phyloP scores from a whole-genome alignment of 2,888 invertebrate species.

The Erpobdella octoculata region DNA sequence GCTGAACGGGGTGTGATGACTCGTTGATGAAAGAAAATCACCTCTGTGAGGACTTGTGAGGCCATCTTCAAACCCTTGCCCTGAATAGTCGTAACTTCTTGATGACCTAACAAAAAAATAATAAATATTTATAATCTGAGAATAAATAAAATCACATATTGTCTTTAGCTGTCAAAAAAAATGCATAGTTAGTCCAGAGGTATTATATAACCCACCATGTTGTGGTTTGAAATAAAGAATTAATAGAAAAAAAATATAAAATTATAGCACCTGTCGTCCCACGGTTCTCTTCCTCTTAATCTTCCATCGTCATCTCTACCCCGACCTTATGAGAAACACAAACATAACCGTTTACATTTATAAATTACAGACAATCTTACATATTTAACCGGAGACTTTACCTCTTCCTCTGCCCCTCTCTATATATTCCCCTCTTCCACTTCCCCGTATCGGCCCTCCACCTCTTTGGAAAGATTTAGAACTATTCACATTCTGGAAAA shows the following conservation, averaged over 20 bases:
- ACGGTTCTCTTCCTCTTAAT: conserved; percentile 4
- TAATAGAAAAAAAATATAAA: too few relatives aligned
- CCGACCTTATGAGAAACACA: too few relatives aligned
- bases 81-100: conserved; percentile 9
- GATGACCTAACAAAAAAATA: neutral
- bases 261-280: conserved; percentile 18
- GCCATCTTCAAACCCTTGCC: neutral
- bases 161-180: too few relatives aligned
- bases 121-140: too few relatives aligned
- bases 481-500: conserved; percentile 57
- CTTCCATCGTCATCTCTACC: conserved; percentile 27
- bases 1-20: neutral
- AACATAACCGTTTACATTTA: too few relatives aligned
- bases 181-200: too few relatives aligned
- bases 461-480: conserved; percentile 37
- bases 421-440: conserved; percentile 47
- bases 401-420: conserved; percentile 54
- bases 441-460: conserved; percentile 23
- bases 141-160: too few relatives aligned
- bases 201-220: too few relatives aligned
- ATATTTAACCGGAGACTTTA: too few relatives aligned
- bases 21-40: neutral
- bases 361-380: too few relatives aligned
- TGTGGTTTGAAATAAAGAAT: too few relatives aligned
- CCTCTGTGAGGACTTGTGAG: neutral